phyloP scores from a whole-genome alignment of 2,797 vertebrate genomes.

The Mus spretus region DNA sequence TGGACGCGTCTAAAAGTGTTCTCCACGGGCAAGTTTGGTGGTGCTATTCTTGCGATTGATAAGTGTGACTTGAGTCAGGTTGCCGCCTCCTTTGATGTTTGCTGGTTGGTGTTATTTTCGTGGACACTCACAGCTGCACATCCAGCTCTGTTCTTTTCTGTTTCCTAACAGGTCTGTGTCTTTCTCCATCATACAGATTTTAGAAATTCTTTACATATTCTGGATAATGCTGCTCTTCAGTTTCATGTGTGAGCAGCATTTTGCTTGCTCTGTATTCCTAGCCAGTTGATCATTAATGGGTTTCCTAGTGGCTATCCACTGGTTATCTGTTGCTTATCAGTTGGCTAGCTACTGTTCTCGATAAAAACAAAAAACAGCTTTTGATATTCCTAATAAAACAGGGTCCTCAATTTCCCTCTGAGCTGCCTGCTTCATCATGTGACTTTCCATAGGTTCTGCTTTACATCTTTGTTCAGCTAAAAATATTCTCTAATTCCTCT shows the following conservation, averaged over 20 bases:
- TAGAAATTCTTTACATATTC: neutral
- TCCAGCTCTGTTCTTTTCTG: neutral
- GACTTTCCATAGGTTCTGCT: neutral
- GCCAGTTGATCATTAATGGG: neutral
- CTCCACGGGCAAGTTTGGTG: neutral
- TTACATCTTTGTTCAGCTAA: neutral
- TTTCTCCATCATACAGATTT: neutral
- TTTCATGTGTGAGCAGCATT: neutral
- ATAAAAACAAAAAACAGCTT: neutral
- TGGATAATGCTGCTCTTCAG: neutral
- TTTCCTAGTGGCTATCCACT: neutral
- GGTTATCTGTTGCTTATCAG: neutral
- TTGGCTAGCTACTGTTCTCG: neutral
- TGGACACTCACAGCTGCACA: too few relatives aligned
- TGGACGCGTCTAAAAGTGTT: neutral
- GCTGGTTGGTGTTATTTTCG: neutral
- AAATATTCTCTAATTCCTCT: neutral
- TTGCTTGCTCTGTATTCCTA: neutral
- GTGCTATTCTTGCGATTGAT: neutral
- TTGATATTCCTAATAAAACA: neutral
- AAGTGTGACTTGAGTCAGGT: too few relatives aligned
- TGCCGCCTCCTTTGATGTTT: neutral
- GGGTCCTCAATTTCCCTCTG: neutral
- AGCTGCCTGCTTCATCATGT: neutral
- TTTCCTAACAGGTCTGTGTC: neutral